Base-by-base conservation (phyloP, 2,888 invertebrate species). In the Entomobrya proxima region DNA sequence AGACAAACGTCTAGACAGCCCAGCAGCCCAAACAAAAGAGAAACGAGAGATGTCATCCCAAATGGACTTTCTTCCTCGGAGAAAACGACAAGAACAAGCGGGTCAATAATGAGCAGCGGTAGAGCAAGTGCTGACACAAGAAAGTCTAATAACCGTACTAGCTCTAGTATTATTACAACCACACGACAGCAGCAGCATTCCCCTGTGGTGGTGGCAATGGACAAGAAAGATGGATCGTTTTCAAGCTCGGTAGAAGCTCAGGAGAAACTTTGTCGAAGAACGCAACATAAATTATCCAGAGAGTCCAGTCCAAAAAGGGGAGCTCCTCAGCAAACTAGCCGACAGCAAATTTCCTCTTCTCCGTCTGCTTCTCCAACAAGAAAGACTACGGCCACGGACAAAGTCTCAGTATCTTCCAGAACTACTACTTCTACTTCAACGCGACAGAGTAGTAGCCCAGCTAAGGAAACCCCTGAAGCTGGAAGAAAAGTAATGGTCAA, bases 241-340 rank as follows among this genome's bases (percentile, higher is more conserved):
- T 69, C 69, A 21, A 52, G 50, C n/a, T 52, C 76, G 0, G 58
- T 55, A 35, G 74, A 58, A 61, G 52, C 64, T n/a, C 52, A 76
- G 18, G 84, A 85, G 64, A 85, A 78, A 85, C 50, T 50, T 52
- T 85, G 76, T 30, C 74, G 79, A 18, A 21, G 76, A 40, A n/a
- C 32, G 24, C 40, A 35, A 55, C 32, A 86, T 67, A 86, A 86
- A 81, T 76, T 81, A 76, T 80, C 86, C 2, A 69, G 58, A 69
- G 80, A 80, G 76, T 76, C 86, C 47, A 81, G 74, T 37, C 76
- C 79, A 3, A 86, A 75, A 47, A 76, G 55, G 61, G 64, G 79
- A 69, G 27, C 80, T 55, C 24, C 69, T 30, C n/a, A 72, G 75
- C 50, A 74, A 75, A 44, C 72, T 72, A 77, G 52, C 40, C 69